These are phyloP conservation scores for Muraenolepis orangiensis DNA, from an alignment of 2,797 vertebrate genomes.

Conservation along the genomic window DNA sequence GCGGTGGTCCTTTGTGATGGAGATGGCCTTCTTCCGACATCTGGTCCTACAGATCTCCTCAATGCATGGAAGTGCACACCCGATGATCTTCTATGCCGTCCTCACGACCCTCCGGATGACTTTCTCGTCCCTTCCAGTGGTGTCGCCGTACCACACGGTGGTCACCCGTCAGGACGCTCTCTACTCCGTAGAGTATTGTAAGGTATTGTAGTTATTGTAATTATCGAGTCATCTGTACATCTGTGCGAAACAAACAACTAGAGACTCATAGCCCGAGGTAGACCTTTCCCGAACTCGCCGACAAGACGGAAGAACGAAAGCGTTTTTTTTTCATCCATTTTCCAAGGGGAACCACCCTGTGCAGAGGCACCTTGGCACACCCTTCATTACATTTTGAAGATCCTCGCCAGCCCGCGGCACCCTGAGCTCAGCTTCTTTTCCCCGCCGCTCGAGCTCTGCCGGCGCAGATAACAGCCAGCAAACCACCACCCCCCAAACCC, in stretches of 20 bases:
- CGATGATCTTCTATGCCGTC: too few species aligned
- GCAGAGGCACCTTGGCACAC: slow-evolving; percentile 36
- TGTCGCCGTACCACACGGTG: too few species aligned
- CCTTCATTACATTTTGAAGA: slow-evolving; percentile 64
- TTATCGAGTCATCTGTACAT: slow-evolving; percentile 50
- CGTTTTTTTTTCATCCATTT: neutral
- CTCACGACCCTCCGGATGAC: too few species aligned
- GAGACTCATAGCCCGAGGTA: slow-evolving; percentile 38
- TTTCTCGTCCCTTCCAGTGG: too few species aligned
- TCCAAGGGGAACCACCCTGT: neutral
- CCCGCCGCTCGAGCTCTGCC: slow-evolving; percentile 46
- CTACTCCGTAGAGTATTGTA: too few species aligned
- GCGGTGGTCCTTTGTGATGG: too few species aligned
- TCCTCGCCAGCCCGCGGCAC: slow-evolving; percentile 51
- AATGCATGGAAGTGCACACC: too few species aligned
- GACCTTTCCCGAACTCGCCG: slow-evolving; percentile 41
- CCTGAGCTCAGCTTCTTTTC: slow-evolving; percentile 7
- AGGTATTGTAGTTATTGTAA: too few species aligned
- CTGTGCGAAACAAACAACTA: slow-evolving; percentile 34
- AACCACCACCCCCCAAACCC: slow-evolving; percentile 29
- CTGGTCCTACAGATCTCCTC: too few species aligned
- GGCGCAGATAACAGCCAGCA: slow-evolving; percentile 59
- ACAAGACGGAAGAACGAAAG: slow-evolving; percentile 28
- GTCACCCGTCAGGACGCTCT: too few species aligned
- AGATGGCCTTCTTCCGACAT: too few species aligned